Evolutionary conservation across 2,797 vertebrate species (phyloP).

Genomic region (Brachyalestes nurse): DNA sequence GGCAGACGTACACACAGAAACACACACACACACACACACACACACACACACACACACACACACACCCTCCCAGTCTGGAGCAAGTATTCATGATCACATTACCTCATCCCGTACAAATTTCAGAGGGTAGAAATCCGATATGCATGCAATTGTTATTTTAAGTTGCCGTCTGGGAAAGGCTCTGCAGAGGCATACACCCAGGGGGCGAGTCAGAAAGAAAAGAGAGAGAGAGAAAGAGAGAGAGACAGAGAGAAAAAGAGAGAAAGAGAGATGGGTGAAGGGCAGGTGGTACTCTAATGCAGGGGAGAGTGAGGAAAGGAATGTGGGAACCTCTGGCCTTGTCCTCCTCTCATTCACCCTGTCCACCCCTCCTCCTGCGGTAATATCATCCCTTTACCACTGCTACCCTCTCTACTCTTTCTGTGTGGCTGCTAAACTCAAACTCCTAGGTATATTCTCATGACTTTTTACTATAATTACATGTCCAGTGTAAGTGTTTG

Average conservation of each 20-base stretch:
- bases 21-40: too few species aligned
- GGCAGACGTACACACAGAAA: too few species aligned
- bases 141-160: conserved; percentile 83
- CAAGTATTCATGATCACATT: conserved; percentile 75
- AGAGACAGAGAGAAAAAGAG: conserved; percentile 4
- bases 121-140: conserved; percentile 78
- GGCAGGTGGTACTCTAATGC: conserved; percentile 57
- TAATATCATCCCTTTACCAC: conserved; percentile 6
- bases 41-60: too few species aligned
- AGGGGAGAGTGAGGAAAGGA: conserved; percentile 33
- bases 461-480: too few species aligned
- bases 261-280: conserved; percentile 3
- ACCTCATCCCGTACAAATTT: conserved; percentile 81
- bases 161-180: conserved; percentile 79
- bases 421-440: conserved; percentile 27
- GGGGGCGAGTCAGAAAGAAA: conserved; percentile 31
- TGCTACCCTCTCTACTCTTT: neutral
- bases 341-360: neutral
- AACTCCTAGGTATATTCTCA: neutral
- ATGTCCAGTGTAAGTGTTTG: too few species aligned
- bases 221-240: neutral
- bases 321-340: conserved; percentile 32
- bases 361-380: neutral
- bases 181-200: conserved; percentile 70
- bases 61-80: conserved; percentile 68